Conservation (phyloP, 2,797 vertebrate genomes). For the Chromis chromis region DNA sequence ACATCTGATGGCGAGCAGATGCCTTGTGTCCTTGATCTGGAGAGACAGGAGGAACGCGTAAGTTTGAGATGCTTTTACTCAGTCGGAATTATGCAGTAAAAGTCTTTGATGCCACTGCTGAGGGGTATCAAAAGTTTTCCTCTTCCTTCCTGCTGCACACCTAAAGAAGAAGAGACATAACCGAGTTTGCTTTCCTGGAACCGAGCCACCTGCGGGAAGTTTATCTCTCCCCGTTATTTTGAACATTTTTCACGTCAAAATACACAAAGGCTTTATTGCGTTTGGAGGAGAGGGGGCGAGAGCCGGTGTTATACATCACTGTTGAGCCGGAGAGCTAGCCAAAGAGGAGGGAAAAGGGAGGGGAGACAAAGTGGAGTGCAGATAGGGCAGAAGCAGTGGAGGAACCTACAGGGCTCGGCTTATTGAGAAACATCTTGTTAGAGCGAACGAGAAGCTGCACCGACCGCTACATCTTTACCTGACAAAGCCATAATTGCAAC, state of each 20-base stretch:
- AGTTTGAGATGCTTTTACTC: neutral
- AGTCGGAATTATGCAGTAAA: neutral
- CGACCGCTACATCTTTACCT: conserved; percentile 57
- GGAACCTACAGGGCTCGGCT: conserved; percentile 61
- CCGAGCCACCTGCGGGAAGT: conserved; percentile 58
- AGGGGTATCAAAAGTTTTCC: conserved; percentile 22
- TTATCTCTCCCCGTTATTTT: conserved; percentile 55
- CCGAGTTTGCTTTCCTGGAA: conserved; percentile 52
- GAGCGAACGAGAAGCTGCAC: conserved; percentile 57
- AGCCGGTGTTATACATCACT: conserved; percentile 67
- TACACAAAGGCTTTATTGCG: conserved; percentile 72
- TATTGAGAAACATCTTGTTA: conserved; percentile 77
- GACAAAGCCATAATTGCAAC: conserved; percentile 70
- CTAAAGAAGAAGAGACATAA: conserved; percentile 34
- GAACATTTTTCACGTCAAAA: conserved; percentile 67
- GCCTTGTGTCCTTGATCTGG: conserved; percentile 34
- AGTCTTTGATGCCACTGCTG: conserved; percentile 2
- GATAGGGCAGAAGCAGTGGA: conserved; percentile 20
- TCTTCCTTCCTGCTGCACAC: conserved; percentile 3
- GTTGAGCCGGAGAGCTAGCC: conserved; percentile 44
- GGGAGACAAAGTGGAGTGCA: conserved; percentile 13
- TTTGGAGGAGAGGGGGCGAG: conserved; percentile 51
- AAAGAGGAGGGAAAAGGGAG: neutral
- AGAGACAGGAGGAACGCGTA: neutral
- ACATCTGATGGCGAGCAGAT: conserved; percentile 28